These are phyloP conservation scores for Sylvietta virens DNA, from an alignment of 2,113 vertebrate species.

Conservation along the genomic window DNA sequence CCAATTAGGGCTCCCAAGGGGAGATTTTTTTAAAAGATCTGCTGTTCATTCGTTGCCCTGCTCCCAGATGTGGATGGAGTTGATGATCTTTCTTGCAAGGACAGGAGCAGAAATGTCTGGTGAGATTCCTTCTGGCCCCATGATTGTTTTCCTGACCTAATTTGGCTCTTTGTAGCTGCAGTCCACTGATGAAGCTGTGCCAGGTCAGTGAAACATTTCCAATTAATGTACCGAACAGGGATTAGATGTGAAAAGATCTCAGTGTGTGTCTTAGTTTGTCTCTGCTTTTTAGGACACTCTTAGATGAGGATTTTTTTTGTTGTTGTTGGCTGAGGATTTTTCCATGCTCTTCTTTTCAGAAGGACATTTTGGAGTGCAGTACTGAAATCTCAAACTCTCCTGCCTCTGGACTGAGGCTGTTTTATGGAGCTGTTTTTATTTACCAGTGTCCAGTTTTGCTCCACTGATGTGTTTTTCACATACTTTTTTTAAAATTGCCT, in stretches of 20 bases:
- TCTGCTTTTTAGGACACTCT: background rate
- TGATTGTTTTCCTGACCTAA: background rate
- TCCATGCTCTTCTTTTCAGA: background rate
- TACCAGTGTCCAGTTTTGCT: background rate
- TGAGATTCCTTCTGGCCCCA: background rate
- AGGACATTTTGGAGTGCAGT: background rate
- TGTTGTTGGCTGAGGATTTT: background rate
- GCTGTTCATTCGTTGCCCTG: background rate
- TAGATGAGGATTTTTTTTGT: fast-evolving
- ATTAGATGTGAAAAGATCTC: background rate
- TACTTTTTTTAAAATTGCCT: background rate
- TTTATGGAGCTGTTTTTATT: background rate
- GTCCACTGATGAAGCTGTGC: background rate
- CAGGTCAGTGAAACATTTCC: background rate
- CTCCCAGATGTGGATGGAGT: background rate
- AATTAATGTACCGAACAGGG: background rate
- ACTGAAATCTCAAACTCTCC: background rate
- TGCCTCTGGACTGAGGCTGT: background rate
- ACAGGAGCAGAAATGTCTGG: background rate
- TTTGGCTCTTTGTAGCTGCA: background rate
- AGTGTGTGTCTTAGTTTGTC: background rate
- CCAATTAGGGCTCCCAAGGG: too few relatives aligned
- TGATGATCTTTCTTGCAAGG: background rate
- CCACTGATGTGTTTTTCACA: background rate
- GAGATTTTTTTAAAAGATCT: background rate